Evolutionary conservation across 2,888 invertebrate species (phyloP), one percentile per base, ranked within the genome.

Genomic region (Acanthacorydalis orientalis): DNA sequence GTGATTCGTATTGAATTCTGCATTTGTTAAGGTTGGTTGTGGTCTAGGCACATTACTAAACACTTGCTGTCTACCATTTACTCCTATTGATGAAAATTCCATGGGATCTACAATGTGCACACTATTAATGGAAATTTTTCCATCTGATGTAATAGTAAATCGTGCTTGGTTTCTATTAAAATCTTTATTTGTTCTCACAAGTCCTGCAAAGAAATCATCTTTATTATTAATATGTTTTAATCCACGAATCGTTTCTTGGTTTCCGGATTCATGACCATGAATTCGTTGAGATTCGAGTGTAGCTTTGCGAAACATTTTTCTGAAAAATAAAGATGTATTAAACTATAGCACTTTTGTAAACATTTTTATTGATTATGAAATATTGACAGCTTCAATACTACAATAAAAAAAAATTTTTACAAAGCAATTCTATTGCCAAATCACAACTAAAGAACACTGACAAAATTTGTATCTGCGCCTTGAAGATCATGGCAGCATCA

Each of bases 251-350:
- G 72, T 68, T 57, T 71, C 70, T 0, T 68, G 62, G 57, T 70
- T 72, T 37, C 72, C 72, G 44, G 55, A 51, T 2, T 68, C 57
- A 1, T 59, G 50, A 38, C 72, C 72, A 53, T 68, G 64, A 1
- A 67, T 55, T 41, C 72, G 57, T 31, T 69, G 59, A 0, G 71
- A 65, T 55, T 72, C 71, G 0, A 68, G 68, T 55, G 67, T 67
- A 51, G 71, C 60, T 57, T 72, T 72, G 56, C 70, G 70, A 53
- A 70, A 72, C 53, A 71, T 68, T 68, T 65, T 70, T 50, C 72
- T 72, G 62, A 4, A 62, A 61, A 10, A 14, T 45, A 16, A 4
- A 23, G 7, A 31, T 16, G 12, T 8, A 44, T 34, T 44, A n/a
- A n/a, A 11, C 23, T 23, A 23, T n/a, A 23, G 23, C 23, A 23